A percentile compares a stretch with the other conserved stretches of the same genome.
These are phyloP conservation scores for Chloroceryle aenea DNA, from an alignment of 2,113 vertebrate species.

Conservation along the genomic window DNA sequence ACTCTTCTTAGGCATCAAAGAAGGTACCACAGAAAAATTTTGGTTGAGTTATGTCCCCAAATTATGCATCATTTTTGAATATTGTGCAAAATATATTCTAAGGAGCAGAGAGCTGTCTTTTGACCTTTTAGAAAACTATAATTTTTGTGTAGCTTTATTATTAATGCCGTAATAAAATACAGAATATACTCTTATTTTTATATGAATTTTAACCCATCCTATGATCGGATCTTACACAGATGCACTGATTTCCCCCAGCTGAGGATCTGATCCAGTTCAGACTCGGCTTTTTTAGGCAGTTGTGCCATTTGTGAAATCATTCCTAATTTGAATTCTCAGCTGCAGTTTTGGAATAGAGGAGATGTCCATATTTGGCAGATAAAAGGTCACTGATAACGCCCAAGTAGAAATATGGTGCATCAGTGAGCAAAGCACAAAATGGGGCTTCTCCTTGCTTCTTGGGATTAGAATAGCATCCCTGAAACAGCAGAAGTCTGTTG, in stretches of 20 bases:
- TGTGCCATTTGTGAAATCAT: background rate
- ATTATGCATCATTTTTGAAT: slow-evolving; percentile 10
- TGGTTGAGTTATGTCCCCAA: background rate
- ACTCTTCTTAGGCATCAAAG: background rate
- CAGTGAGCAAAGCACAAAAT: slow-evolving; percentile 16
- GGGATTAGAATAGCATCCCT: slow-evolving; percentile 54
- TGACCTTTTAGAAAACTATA: slow-evolving; percentile 42
- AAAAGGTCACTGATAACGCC: slow-evolving; percentile 2
- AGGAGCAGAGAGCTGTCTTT: slow-evolving; percentile 19
- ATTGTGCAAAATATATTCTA: slow-evolving; percentile 26
- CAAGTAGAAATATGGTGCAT: background rate
- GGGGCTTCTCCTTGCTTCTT: slow-evolving; percentile 24
- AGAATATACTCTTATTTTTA: background rate
- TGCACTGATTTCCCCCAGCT: background rate
- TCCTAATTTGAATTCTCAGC: slow-evolving; percentile 9
- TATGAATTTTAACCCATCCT: background rate
- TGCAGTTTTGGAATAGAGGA: background rate
- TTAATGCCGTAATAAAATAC: slow-evolving; percentile 37
- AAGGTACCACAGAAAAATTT: slow-evolving; percentile 23
- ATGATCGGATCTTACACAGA: background rate
- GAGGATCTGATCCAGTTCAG: background rate
- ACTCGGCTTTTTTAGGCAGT: slow-evolving; percentile 23
- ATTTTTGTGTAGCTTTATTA: slow-evolving; percentile 25
- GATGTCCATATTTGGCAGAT: background rate
- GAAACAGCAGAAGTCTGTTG: slow-evolving; percentile 48